Evolutionary conservation across 1,140 invertebrate species (phyloP).

Genomic region (Schlechtendalia chinensis): DNA sequence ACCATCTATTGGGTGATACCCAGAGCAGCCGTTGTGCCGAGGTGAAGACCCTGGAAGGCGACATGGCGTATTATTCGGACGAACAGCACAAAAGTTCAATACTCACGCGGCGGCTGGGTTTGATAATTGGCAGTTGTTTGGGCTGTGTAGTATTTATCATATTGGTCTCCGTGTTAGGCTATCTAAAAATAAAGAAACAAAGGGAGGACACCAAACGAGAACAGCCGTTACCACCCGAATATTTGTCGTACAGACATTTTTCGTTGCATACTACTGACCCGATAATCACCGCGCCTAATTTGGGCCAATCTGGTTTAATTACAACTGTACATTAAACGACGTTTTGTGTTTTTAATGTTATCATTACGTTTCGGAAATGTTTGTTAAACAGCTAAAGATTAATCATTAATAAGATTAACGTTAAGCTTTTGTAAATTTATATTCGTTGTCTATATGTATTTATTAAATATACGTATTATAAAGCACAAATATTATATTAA

Average conservation of each 20-base stretch:
- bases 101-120: slow-evolving; percentile 72
- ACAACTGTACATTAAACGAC: slow-evolving; percentile 10
- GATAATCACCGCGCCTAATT: not conserved
- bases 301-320: not conserved
- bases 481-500: not conserved
- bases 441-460: not conserved
- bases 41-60: slow-evolving; percentile 71
- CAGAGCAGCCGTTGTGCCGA: slow-evolving; percentile 68
- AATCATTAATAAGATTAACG: slow-evolving; percentile 1
- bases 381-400: not conserved
- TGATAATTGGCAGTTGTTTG: slow-evolving; percentile 81
- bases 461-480: not conserved
- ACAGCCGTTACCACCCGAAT: slow-evolving; percentile 66
- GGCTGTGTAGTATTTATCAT: slow-evolving; percentile 81
- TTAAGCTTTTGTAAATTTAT: not conserved
- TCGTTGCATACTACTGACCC: slow-evolving; percentile 57
- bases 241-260: slow-evolving; percentile 65
- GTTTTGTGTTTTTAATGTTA: not conserved
- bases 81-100: slow-evolving; percentile 63
- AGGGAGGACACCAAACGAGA: slow-evolving; percentile 70
- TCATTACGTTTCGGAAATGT: not conserved
- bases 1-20: slow-evolving; percentile 48
- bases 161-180: slow-evolving; percentile 76
- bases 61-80: slow-evolving; percentile 61
- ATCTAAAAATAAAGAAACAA: slow-evolving; percentile 82